These are phyloP conservation scores for Crotalus viridis DNA, from an alignment of 2,113 vertebrate species.

Conservation along the genomic window DNA sequence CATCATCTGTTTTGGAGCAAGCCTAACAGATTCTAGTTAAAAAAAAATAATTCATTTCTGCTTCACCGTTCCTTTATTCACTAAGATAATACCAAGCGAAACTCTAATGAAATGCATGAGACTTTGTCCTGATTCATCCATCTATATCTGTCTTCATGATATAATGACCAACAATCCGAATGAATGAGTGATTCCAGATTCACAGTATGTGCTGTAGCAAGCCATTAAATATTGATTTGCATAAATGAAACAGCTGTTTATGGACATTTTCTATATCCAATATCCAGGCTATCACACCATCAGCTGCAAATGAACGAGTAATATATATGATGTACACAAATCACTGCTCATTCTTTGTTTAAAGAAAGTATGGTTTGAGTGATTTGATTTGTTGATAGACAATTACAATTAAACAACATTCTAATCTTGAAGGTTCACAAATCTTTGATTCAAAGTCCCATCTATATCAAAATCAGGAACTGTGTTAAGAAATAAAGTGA, in stretches of 20 bases:
- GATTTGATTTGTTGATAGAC: constrained; percentile 11
- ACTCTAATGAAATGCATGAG: neutral
- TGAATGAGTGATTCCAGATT: neutral
- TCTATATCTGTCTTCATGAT: neutral
- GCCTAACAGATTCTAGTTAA: neutral
- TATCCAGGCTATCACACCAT: neutral
- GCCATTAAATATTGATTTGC: neutral
- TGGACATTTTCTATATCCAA: neutral
- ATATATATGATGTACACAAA: neutral
- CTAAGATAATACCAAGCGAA: neutral
- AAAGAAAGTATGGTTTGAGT: neutral
- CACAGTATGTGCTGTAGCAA: neutral
- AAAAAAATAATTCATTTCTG: neutral
- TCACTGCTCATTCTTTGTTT: neutral
- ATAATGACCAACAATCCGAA: neutral
- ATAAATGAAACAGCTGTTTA: neutral
- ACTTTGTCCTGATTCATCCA: neutral
- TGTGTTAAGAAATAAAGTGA: neutral
- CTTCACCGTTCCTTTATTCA: neutral
- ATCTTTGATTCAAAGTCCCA: constrained; percentile 16
- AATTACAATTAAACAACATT: constrained; percentile 16
- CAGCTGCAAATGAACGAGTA: neutral
- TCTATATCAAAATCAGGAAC: neutral
- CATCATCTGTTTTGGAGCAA: neutral
- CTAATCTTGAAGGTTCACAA: constrained; percentile 2